phyloP scores from a whole-genome alignment of 2,113 vertebrate species.

The Smithornis capensis region DNA sequence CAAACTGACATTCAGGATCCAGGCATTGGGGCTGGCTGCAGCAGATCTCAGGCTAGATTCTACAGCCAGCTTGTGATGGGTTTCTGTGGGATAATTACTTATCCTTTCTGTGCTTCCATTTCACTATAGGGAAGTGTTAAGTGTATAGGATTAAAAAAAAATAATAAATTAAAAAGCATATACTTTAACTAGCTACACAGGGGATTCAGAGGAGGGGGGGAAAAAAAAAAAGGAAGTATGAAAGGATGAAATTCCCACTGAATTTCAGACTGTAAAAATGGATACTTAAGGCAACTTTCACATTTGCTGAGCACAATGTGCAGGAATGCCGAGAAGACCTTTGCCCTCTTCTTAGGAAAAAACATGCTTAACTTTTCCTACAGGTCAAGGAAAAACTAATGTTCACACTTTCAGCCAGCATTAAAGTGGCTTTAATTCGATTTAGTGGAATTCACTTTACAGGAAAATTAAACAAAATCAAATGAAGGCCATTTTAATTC shows the following conservation, averaged over 20 bases:
- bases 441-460: slow-evolving; percentile 45
- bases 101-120: neutral
- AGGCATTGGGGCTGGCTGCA: neutral
- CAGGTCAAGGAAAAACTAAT: neutral
- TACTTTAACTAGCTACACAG: neutral
- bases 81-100: neutral
- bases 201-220: neutral
- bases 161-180: neutral
- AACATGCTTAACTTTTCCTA: neutral
- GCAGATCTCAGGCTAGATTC: neutral
- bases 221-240: neutral
- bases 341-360: neutral
- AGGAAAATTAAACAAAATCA: slow-evolving; percentile 17
- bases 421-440: slow-evolving; percentile 33
- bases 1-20: neutral
- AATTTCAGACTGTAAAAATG: neutral
- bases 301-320: neutral
- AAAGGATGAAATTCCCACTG: neutral
- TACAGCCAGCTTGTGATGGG: neutral
- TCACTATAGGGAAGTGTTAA: neutral
- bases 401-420: neutral
- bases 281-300: neutral
- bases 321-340: neutral
- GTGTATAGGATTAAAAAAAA: neutral
- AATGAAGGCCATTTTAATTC: slow-evolving; percentile 21